Conservation (phyloP, 2,797 vertebrate species). For the Premnoplex brunnescens region DNA sequence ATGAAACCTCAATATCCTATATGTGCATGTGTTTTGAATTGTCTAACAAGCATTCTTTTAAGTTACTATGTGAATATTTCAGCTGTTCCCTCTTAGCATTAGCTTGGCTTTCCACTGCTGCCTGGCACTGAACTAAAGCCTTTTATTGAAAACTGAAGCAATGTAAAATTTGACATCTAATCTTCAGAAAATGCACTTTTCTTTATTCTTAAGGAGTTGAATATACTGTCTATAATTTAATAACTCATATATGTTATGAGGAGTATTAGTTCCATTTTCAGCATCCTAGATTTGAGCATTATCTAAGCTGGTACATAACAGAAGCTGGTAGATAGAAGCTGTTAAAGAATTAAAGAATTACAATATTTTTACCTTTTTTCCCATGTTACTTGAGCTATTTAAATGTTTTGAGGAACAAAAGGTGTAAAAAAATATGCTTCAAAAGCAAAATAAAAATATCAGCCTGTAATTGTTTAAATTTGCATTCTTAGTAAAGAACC, state of each 20-base stretch:
- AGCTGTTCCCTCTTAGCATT: not conserved
- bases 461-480: not conserved
- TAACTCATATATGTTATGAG: not conserved
- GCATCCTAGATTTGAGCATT: not conserved
- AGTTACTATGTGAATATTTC: not conserved
- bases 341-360: not conserved
- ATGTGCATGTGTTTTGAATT: not conserved
- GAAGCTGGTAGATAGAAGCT: not conserved
- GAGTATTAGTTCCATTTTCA: not conserved
- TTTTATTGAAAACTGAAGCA: not conserved
- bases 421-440: not conserved
- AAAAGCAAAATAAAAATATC: not conserved
- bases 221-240: not conserved
- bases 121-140: not conserved
- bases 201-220: not conserved
- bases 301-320: not conserved
- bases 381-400: not conserved
- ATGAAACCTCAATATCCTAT: not conserved
- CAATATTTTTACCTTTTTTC: not conserved
- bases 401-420: not conserved
- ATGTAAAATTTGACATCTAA: not conserved
- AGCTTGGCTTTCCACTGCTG: not conserved
- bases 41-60: not conserved
- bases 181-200: not conserved
- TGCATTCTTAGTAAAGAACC: not conserved